Base-by-base conservation (phyloP, 2,888 invertebrate genomes). In the Amiota communis region DNA sequence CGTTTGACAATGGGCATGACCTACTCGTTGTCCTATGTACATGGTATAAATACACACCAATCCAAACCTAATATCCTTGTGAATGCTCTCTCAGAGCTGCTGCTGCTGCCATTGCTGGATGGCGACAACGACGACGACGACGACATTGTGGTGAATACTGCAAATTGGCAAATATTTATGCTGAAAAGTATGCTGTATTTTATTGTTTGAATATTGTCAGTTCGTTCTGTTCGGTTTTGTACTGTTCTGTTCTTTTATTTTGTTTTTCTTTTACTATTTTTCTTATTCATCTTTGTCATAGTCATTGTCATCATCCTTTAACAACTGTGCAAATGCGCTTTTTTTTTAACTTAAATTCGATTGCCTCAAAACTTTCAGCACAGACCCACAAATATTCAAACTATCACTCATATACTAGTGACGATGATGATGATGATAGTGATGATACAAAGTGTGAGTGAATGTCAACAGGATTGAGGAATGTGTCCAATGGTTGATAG, bases 121-220 rank as follows among this genome's bases (percentile, higher is more conserved):
- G 10, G 6, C 49, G 13, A 10, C n/a, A 49, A 13, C 13, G 53
- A 12, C 13, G 36, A 13, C n/a, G 1, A 23, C 15, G 8, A 68
- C 12, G 51, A 23, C 17, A n/a, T 36, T 23, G 17, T 49, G 13
- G 47, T 46, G 47, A 15, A 47, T 53, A 64, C 56, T 56, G 71
- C 74, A 75, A 75, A 78, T 78, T 77, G 75, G 75, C 76, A 77
- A 81, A 77, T 79, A 78, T 77, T 77, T 80, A 77, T 69, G 75
- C 75, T 75, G 71, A 69, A 73, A 72, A 70, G 67, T 70, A 48
- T 67, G 67, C 51, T 56, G 72, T 17, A 67, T 76, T 71, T 15
- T 61, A 75, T 2, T 15, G 20, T 80, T 80, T 80, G 75, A 74
- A 23, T 46, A 46, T 63, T 63, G 36, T 63, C 17, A 46, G 36